phyloP scores from a whole-genome alignment of 2,888 invertebrate genomes.

The Synanthedon vespiformis region DNA sequence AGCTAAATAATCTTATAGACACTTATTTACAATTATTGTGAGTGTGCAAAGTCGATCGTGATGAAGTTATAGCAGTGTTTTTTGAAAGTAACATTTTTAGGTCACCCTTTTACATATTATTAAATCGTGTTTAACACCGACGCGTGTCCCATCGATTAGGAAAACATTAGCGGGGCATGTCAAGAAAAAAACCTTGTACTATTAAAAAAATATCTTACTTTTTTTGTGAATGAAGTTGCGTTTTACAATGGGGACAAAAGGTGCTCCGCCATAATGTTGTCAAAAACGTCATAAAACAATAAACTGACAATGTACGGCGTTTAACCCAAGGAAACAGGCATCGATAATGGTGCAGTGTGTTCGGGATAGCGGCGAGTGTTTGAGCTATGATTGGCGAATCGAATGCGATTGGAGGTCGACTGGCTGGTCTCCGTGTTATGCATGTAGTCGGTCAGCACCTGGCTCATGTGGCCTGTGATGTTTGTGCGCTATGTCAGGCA shows the following conservation, averaged over 20 bases:
- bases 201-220: background rate
- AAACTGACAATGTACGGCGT: constrained; percentile 43
- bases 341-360: constrained; percentile 53
- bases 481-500: constrained; percentile 81
- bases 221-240: constrained; percentile 10
- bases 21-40: too few relatives aligned
- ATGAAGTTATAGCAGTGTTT: too few relatives aligned
- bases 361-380: constrained; percentile 19
- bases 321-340: constrained; percentile 32
- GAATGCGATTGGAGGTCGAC: constrained; percentile 54
- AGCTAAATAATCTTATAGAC: too few relatives aligned
- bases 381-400: constrained; percentile 52
- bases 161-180: too few relatives aligned
- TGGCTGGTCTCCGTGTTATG: constrained; percentile 41
- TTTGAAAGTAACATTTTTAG: too few relatives aligned
- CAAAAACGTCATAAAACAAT: constrained; percentile 49
- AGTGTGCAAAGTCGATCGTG: too few relatives aligned
- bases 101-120: too few relatives aligned
- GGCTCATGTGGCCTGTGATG: constrained; percentile 74
- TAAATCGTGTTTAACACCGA: too few relatives aligned
- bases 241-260: constrained; percentile 61
- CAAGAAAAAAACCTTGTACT: too few relatives aligned
- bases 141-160: too few relatives aligned
- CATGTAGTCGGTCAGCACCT: constrained; percentile 56
- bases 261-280: constrained; percentile 65